Evolutionary conservation across 2,888 invertebrate species (phyloP), one percentile per base, ranked within the genome.

Genomic region (Cosmia pyralina): DNA sequence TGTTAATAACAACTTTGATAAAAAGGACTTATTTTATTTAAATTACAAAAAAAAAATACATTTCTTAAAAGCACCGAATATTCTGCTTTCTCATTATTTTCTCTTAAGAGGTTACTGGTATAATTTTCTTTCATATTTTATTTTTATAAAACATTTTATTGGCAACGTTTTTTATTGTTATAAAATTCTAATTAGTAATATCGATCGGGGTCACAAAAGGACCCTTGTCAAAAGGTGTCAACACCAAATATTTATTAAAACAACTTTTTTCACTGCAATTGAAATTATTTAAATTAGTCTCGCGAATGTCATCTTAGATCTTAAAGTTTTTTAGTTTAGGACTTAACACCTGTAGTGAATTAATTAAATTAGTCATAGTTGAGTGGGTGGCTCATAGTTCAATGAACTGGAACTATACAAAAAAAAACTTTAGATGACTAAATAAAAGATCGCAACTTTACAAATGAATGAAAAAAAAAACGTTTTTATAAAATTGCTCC

Each of bases 221-320:
- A 81, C 76, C 84, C 72, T 81, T 73, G 53, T 84, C 72, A 84
- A 17, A 69, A 69, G 60, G 11, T 83, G 81, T 76, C 81, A 79
- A 53, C 34, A 60, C 41, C 81, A 81, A 85, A 83, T 34, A 48
- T 60, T 75, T 38, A 70, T 55, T 67, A 69, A 64, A 73, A 62
- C 34, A 76, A 62, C 17, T 76, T 75, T 62, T 63, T 57, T 38
- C 7, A 17, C 13, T 48, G 17, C 15, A 59, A 67, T 48, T 68
- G 46, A 28, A 68, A 69, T 66, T 58, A 65, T 69, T 77, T 13
- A 50, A 77, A 82, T 71, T 44, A 34, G 6, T 2, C 1, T 53
- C 3, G 19, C 0, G 1, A 76, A 65, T 34, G 11, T 50, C 10
- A 67, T 19, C 7, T 50, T 34, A 7, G n/a, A 50, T 64, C 13